A percentile compares a stretch with the other conserved stretches of the same genome.
These are phyloP conservation scores for Triplophysa siluroides DNA, from an alignment of 2,113 vertebrate species.

Conservation along the genomic window DNA sequence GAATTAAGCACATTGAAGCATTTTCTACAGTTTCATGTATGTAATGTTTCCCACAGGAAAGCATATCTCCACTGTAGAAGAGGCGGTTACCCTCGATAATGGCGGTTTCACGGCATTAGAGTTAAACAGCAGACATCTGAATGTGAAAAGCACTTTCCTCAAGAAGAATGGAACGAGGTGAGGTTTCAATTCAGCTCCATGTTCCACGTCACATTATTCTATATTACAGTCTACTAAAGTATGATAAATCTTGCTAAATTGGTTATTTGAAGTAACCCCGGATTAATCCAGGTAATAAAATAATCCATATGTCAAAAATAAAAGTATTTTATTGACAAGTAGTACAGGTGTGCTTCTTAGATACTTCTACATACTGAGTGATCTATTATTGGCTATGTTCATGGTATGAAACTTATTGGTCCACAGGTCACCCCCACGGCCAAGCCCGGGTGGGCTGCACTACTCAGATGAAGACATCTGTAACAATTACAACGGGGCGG, in stretches of 20 bases:
- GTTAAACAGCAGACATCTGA: constrained; percentile 89
- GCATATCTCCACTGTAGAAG: constrained; percentile 76
- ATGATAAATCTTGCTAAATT: too few species aligned
- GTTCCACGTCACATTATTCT: not conserved
- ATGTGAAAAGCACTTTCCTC: constrained; percentile 89
- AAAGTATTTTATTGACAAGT: too few species aligned
- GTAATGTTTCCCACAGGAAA: constrained; percentile 14
- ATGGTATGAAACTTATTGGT: not conserved
- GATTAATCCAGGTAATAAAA: too few species aligned
- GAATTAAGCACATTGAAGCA: not conserved
- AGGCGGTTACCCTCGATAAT: constrained; percentile 89
- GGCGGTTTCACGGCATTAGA: constrained; percentile 93
- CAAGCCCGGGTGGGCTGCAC: constrained; percentile 89
- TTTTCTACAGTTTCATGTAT: not conserved
- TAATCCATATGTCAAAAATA: too few species aligned
- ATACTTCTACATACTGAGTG: too few species aligned
- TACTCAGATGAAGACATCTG: constrained; percentile 96
- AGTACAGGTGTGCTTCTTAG: too few species aligned
- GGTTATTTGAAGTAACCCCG: too few species aligned
- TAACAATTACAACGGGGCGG: constrained; percentile 88
- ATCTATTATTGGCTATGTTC: too few species aligned
- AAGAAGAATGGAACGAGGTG: constrained; percentile 94
- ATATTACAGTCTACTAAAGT: not conserved
- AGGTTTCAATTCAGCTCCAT: not conserved
- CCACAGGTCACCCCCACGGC: constrained; percentile 89